phyloP scores from a whole-genome alignment of 2,113 vertebrate genomes.

The Thryonomys swinderianus region DNA sequence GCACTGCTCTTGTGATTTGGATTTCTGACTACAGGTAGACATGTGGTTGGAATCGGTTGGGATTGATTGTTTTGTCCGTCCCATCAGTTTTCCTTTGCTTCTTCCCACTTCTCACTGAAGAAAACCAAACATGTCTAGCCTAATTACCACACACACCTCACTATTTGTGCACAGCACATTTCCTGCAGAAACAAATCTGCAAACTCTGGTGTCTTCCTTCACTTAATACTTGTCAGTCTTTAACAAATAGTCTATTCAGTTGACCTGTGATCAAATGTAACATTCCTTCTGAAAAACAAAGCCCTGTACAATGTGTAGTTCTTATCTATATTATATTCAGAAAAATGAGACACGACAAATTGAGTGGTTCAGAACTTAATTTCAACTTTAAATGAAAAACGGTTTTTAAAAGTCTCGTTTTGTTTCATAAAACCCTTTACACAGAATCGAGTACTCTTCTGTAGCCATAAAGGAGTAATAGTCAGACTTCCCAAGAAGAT shows the following conservation, averaged over 20 bases:
- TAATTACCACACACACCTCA: background rate
- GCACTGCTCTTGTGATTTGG: background rate
- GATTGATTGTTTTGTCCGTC: conserved; percentile 48
- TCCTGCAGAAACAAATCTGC: background rate
- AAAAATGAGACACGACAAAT: background rate
- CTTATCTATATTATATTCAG: conserved; percentile 2
- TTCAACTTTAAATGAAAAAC: conserved; percentile 49
- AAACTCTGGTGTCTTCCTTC: background rate
- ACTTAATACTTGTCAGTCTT: background rate
- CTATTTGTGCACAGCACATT: background rate
- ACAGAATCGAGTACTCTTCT: conserved; percentile 17
- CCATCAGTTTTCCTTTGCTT: conserved; percentile 5
- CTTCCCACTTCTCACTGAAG: conserved; percentile 20
- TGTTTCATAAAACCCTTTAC: conserved; percentile 43
- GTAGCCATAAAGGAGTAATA: conserved; percentile 1
- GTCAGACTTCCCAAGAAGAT: background rate
- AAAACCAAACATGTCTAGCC: background rate
- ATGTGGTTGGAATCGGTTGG: conserved; percentile 62
- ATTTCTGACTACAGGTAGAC: background rate
- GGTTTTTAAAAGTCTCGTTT: background rate
- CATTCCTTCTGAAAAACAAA: background rate
- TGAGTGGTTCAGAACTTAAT: background rate
- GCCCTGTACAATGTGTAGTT: background rate
- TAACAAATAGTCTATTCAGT: background rate
- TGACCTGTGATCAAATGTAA: background rate